Evolutionary conservation across 2,888 invertebrate species (phyloP), one percentile per base, ranked within the genome.

Genomic region (Microdon myrmicae): DNA sequence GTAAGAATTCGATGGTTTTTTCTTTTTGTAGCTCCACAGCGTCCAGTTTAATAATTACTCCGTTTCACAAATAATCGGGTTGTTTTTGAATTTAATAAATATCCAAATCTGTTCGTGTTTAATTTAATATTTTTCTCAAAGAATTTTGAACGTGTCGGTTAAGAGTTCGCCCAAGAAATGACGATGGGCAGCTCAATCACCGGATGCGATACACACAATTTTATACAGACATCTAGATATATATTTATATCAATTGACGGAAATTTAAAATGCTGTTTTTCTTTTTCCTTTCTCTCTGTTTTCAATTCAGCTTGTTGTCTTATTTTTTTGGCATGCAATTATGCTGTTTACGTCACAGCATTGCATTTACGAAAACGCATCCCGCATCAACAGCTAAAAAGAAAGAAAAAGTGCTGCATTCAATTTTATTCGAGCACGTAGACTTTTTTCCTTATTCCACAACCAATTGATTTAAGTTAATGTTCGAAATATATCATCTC

Each of bases 1-100:
- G 74, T 43, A 79, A 69, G 71, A 79, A 79, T 73, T 79, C 78
- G 60, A 76, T 71, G 34, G 71, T 71, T 77, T 76, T 79, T 49
- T 77, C 77, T 73, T 71, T 77, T 76, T 77, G 77, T 71, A 78
- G 75, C 75, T 78, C 78, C 78, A 79, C 78, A 74, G 75, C 79
- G 77, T 71, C 74, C 68, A 67, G 69, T 70, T 55, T 16, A 8
- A 22, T 6, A 22, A 22, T 22, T 22, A 22, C 5, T 6, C 22
- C 8, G 22, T 6, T 6, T 6, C 5, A 6, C 8, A 22, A 6
- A 8, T 6, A 22, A 22, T 8, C 8, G 5, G 5, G 6, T 5
- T 22, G 5, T 22, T 22, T 22, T 22, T 22, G 5, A 22, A 22
- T 22, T 22, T 22, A 6, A 6, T 22, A 22, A 5, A 22, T 6